Conservation (phyloP, 2,888 invertebrate species). For the Zeuzera pyrina region DNA sequence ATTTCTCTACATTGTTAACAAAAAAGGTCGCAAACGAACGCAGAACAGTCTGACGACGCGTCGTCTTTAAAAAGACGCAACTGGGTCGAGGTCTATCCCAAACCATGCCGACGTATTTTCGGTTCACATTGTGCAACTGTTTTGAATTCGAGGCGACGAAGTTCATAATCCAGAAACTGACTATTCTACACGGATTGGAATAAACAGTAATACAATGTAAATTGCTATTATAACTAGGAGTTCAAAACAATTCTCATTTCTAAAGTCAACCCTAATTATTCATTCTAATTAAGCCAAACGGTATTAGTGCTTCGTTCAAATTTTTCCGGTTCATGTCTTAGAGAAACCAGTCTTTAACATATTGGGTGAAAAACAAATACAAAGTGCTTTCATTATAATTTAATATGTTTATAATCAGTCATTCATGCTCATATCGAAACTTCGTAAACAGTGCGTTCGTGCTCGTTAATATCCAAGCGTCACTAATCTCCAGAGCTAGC, state of each 20-base stretch:
- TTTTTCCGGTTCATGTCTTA: too few relatives aligned
- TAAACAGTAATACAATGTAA: too few relatives aligned
- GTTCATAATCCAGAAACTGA: not conserved
- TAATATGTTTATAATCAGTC: conserved; percentile 56
- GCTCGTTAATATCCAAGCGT: conserved; percentile 36
- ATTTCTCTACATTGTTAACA: conserved; percentile 1
- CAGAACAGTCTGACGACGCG: conserved; percentile 12
- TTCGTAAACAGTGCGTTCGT: conserved; percentile 36
- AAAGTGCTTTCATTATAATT: conserved; percentile 40
- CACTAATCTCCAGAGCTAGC: conserved; percentile 56
- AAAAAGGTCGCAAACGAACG: conserved; percentile 1
- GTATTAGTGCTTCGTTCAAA: too few relatives aligned
- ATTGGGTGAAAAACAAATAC: conserved; percentile 52
- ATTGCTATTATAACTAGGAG: too few relatives aligned
- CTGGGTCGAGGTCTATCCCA: conserved; percentile 51
- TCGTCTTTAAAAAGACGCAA: conserved; percentile 26
- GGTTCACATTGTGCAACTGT: conserved; percentile 51
- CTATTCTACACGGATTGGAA: not conserved
- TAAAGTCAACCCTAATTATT: too few relatives aligned
- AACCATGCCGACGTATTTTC: conserved; percentile 40
- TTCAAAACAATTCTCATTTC: too few relatives aligned
- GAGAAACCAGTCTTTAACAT: too few relatives aligned
- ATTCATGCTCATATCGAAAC: conserved; percentile 60
- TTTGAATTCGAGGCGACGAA: conserved; percentile 22
- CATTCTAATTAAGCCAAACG: too few relatives aligned